Percentiles rank a stretch among this genome's conserved stretches.
These are phyloP conservation scores for Prionailurus viverrinus DNA, from an alignment of 2,113 vertebrate genomes.

Conservation along the genomic window DNA sequence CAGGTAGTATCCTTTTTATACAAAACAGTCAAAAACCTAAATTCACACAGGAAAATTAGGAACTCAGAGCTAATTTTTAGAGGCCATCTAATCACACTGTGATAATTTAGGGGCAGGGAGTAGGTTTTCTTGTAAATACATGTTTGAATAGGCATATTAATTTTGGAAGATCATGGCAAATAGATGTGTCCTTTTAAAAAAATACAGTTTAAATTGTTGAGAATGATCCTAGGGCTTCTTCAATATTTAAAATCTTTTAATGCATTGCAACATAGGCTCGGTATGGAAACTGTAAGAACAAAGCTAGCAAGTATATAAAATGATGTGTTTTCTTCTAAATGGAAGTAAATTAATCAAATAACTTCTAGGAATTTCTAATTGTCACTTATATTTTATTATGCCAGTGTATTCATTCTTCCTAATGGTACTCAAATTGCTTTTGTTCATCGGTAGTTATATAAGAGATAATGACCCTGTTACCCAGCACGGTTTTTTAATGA, in stretches of 20 bases:
- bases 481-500: slow-evolving; percentile 15
- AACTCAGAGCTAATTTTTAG: background rate
- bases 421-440: background rate
- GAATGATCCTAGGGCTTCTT: background rate
- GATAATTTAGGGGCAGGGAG: background rate
- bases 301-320: slow-evolving; percentile 1
- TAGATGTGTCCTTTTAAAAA: background rate
- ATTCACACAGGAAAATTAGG: background rate
- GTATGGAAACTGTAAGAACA: background rate
- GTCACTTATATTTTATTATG: slow-evolving; percentile 10
- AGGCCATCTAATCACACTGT: background rate
- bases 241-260: background rate
- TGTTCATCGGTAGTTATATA: background rate
- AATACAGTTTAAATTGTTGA: background rate
- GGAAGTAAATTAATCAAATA: background rate
- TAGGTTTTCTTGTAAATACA: slow-evolving; percentile 20
- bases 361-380: slow-evolving; percentile 15
- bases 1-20: background rate
- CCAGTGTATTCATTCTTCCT: slow-evolving; percentile 22
- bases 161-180: slow-evolving; percentile 37
- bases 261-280: background rate
- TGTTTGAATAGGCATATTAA: background rate
- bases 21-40: background rate
- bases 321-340: background rate
- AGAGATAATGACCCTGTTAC: slow-evolving; percentile 38